Evolutionary conservation across 2,888 invertebrate species (phyloP).

Genomic region (Scaptomyza flava): DNA sequence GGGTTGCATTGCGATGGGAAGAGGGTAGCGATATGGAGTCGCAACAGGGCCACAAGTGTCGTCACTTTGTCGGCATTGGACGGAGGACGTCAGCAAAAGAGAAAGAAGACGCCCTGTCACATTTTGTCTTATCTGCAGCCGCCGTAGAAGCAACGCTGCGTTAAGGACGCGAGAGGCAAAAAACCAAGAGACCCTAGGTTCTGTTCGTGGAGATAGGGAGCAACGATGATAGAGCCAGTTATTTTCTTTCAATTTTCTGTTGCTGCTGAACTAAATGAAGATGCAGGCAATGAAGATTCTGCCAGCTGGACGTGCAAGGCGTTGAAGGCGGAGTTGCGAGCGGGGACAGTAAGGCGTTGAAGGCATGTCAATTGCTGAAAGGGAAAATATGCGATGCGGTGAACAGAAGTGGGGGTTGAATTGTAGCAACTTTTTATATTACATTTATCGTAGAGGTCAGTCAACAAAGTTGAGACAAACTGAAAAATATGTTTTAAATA

Average conservation of each 20-base stretch:
- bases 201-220: not conserved
- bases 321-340: not conserved
- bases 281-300: constrained; percentile 8
- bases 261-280: constrained; percentile 21
- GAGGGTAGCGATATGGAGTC: constrained; percentile 14
- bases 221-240: constrained; percentile 53
- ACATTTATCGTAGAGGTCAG: constrained; percentile 1
- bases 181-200: not conserved
- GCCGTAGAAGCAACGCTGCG: constrained; percentile 10
- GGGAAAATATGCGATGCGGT: not conserved
- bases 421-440: constrained; percentile 9
- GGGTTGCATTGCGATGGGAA: not conserved
- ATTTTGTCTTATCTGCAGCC: constrained; percentile 64
- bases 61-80: constrained; percentile 50
- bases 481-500: not conserved
- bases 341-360: constrained; percentile 3
- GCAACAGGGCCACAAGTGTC: constrained; percentile 40
- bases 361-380: constrained; percentile 6
- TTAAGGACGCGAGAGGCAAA: not conserved
- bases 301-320: constrained; percentile 3
- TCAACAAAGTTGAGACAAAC: not conserved
- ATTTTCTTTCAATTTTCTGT: constrained; percentile 75
- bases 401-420: not conserved
- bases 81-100: constrained; percentile 7
- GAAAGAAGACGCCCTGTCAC: constrained; percentile 36